Conservation (phyloP, 1,140 invertebrate genomes). For the Amphibalanus amphitrite region DNA sequence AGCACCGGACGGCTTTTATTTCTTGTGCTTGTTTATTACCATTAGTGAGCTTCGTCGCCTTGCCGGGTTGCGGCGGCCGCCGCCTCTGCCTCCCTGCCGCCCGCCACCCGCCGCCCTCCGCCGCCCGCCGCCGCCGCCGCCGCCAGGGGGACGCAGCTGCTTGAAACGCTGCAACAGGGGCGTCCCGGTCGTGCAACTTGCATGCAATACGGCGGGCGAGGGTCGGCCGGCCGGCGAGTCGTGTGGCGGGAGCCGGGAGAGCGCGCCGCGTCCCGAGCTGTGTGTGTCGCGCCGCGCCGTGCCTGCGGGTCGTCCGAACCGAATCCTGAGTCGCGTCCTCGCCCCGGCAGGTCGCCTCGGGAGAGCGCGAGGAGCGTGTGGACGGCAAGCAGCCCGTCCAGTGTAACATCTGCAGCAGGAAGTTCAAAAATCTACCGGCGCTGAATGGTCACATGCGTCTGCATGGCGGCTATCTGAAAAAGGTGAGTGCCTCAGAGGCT, state of each 20-base stretch:
- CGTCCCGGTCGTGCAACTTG: conserved; percentile 12
- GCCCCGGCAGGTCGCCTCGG: not conserved
- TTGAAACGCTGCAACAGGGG: conserved; percentile 18
- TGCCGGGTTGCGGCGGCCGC: too few species aligned
- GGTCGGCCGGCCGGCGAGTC: conserved; percentile 16
- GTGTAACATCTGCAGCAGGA: conserved; percentile 80
- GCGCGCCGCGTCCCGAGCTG: not conserved
- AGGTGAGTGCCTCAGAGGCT: conserved; percentile 35
- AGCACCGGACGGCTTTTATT: not conserved
- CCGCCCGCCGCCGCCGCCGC: conserved; percentile 25
- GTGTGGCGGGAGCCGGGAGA: conserved; percentile 27
- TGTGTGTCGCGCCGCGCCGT: not conserved
- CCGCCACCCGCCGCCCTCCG: conserved; percentile 20
- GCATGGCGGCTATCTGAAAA: conserved; percentile 91
- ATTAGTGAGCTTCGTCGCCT: not conserved
- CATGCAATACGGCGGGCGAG: not conserved
- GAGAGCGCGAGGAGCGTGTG: not conserved
- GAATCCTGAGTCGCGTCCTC: conserved; percentile 3
- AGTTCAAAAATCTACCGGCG: conserved; percentile 92
- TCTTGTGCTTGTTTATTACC: not conserved
- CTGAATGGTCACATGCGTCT: conserved; percentile 93
- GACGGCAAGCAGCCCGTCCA: conserved; percentile 46
- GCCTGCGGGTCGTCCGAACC: conserved; percentile 1
- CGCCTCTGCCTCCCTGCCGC: not conserved
- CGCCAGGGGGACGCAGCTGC: conserved; percentile 26